Percentiles rank a stretch among this genome's conserved stretches.
Conservation (phyloP, 2,113 vertebrate species). For the Clarias gariepinus region DNA sequence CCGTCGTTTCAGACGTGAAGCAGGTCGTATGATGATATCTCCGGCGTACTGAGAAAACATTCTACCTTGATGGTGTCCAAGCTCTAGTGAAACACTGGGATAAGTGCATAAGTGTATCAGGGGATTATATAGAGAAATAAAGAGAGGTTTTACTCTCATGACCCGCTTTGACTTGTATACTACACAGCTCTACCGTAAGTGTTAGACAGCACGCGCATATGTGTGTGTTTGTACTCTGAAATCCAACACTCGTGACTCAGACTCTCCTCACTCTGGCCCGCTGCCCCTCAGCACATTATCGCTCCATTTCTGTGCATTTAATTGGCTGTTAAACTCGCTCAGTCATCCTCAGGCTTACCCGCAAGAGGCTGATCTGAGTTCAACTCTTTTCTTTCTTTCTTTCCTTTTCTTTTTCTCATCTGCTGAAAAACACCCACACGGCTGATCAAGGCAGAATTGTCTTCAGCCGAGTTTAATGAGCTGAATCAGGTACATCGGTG, state of each 20-base stretch:
- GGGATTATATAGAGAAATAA: no score
- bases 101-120: no score
- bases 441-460: conserved; percentile 18
- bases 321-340: conserved; percentile 65
- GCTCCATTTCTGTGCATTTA: conserved; percentile 69
- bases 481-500: conserved; percentile 25
- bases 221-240: background rate
- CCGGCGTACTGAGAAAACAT: no score
- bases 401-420: background rate
- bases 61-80: no score
- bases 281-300: conserved; percentile 49
- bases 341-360: conserved; percentile 40
- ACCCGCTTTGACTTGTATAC: background rate
- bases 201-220: no score
- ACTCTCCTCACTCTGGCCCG: background rate
- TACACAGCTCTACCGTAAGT: background rate
- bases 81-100: no score
- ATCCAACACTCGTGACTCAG: background rate
- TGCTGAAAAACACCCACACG: conserved; percentile 23
- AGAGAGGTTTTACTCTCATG: no score
- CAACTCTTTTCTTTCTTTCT: background rate
- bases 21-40: no score
- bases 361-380: background rate
- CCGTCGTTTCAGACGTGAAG: no score
- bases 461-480: conserved; percentile 28